A percentile compares a stretch with the other conserved stretches of the same genome.
phyloP scores from a whole-genome alignment of 2,113 vertebrate genomes.

The Oreochromis tanganicae region DNA sequence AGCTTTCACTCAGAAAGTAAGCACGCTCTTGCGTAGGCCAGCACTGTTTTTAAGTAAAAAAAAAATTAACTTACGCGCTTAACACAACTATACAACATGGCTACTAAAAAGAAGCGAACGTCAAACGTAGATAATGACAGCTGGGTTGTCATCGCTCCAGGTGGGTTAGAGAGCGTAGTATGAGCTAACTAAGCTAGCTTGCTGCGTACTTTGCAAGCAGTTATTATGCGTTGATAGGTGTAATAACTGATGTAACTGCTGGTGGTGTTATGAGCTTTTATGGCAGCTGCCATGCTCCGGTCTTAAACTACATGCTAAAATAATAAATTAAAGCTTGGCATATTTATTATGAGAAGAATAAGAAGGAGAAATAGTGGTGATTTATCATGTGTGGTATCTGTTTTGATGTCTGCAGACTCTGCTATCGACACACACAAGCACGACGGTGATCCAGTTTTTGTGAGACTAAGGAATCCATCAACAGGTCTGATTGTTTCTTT shows the following conservation, averaged over 20 bases:
- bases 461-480: conserved; percentile 67
- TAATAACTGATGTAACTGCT: background rate
- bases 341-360: background rate
- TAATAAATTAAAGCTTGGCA: background rate
- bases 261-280: background rate
- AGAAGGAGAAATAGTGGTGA: background rate
- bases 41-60: background rate
- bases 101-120: conserved; percentile 68
- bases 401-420: conserved; percentile 59
- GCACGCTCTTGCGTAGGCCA: background rate
- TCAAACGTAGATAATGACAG: conserved; percentile 46
- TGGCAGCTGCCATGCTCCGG: background rate
- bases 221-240: background rate
- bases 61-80: background rate
- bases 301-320: background rate
- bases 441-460: conserved; percentile 58
- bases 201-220: background rate
- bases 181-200: background rate
- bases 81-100: conserved; percentile 34
- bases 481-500: conserved; percentile 54
- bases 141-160: conserved; percentile 73
- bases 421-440: conserved; percentile 25
- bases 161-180: background rate
- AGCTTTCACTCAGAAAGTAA: background rate
- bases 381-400: background rate